Conservation (phyloP, 2,113 vertebrate species). For the Rhabdomys dilectus region DNA sequence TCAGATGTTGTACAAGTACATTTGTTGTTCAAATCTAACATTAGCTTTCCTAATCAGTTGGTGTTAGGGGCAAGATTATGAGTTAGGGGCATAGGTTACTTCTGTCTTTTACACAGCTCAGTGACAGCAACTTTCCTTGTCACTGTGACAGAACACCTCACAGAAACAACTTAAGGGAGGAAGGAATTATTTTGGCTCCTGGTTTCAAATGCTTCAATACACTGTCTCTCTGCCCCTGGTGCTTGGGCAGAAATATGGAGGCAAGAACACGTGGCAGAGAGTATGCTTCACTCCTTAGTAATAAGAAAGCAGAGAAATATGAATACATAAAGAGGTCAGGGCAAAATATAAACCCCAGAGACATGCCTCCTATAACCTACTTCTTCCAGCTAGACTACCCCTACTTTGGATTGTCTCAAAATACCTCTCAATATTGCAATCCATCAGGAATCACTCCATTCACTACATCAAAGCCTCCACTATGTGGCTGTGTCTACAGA, state of each 20-base stretch:
- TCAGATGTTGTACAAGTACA: neutral
- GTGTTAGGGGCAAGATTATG: neutral
- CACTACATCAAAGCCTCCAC: neutral
- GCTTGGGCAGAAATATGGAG: neutral
- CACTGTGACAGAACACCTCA: neutral
- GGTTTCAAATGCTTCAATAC: neutral
- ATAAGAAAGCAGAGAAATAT: neutral
- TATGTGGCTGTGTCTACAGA: neutral
- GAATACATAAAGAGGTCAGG: neutral
- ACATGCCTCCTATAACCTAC: neutral
- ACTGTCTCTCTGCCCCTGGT: neutral
- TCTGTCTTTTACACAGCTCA: neutral
- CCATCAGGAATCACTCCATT: neutral
- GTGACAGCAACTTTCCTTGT: neutral
- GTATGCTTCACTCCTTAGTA: neutral
- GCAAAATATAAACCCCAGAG: neutral
- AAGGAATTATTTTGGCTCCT: neutral
- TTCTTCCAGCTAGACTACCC: neutral
- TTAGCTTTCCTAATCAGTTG: neutral
- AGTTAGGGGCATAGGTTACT: neutral
- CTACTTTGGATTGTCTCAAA: neutral
- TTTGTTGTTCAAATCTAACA: conserved; percentile 40
- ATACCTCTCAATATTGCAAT: neutral
- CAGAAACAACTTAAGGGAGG: neutral
- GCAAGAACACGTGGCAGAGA: neutral